A percentile compares a stretch with the other conserved stretches of the same genome.
Conservation (phyloP, 53 echinoderm and acorn worm genomes). For the Echinometra lucunter region DNA sequence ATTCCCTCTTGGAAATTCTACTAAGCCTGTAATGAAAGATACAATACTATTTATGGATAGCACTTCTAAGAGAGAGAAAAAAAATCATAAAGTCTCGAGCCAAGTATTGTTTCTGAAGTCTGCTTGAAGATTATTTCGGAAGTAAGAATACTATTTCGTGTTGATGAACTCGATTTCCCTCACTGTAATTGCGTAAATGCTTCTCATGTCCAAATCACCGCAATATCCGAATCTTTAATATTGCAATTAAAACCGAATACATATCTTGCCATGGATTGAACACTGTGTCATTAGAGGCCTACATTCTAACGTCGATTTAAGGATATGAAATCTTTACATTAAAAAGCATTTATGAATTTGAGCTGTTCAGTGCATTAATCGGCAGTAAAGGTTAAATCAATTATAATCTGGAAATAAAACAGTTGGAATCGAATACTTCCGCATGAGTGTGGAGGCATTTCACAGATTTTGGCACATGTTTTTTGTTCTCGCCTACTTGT, state of each 20-base stretch:
- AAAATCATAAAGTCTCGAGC: background rate
- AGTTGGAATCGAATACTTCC: conserved; percentile 3
- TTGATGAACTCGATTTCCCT: conserved; percentile 17
- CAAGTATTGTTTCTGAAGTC: background rate
- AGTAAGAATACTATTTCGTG: conserved; percentile 12
- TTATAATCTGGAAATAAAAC: conserved; percentile 13
- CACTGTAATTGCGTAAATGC: background rate
- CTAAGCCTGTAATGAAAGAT: background rate
- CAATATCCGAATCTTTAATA: conserved; percentile 18
- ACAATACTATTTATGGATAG: background rate
- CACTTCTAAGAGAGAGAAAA: background rate
- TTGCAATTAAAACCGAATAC: background rate
- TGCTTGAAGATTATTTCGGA: background rate
- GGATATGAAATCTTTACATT: background rate
- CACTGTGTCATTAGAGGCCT: background rate
- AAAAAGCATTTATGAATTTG: background rate
- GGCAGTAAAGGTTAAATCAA: conserved; percentile 11
- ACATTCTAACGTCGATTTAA: background rate
- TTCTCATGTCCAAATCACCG: background rate
- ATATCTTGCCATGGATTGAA: background rate
- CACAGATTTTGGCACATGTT: background rate
- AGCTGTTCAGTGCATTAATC: background rate
- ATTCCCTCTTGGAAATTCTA: background rate
- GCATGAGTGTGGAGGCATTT: conserved; percentile 7
- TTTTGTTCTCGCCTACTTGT: background rate